These are phyloP conservation scores for Agrotis segetum DNA, from an alignment of 2,888 invertebrate species.

Conservation along the genomic window DNA sequence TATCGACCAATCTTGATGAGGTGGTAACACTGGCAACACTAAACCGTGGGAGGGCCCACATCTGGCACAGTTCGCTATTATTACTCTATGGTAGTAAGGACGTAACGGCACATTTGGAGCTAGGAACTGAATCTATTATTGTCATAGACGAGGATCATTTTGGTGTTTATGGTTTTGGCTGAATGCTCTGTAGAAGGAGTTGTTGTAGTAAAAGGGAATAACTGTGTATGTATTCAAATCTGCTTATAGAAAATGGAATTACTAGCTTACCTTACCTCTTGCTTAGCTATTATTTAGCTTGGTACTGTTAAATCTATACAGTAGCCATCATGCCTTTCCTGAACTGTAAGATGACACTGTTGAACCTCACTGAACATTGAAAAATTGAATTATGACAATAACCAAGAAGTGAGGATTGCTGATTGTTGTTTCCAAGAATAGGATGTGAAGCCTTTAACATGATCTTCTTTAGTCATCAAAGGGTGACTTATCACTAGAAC, in stretches of 20 bases:
- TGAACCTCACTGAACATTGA: too few species aligned
- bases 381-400: too few species aligned
- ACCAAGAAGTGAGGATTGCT: background rate
- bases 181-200: background rate
- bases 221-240: too few species aligned
- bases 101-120: slow-evolving; percentile 58
- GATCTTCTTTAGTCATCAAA: slow-evolving; percentile 23
- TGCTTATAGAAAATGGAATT: too few species aligned
- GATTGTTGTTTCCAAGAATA: background rate
- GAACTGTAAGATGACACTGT: too few species aligned
- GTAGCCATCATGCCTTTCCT: too few species aligned
- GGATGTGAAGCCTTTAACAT: background rate
- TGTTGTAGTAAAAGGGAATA: background rate
- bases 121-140: slow-evolving; percentile 50
- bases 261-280: too few species aligned
- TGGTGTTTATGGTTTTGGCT: slow-evolving; percentile 3
- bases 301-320: too few species aligned
- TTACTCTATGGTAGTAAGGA: slow-evolving; percentile 58
- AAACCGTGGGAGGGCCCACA: slow-evolving; percentile 75
- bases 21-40: slow-evolving; percentile 53
- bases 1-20: slow-evolving; percentile 61
- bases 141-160: slow-evolving; percentile 22
- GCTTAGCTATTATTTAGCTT: too few species aligned
- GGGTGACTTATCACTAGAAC: slow-evolving; percentile 3
- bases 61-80: slow-evolving; percentile 67